Base-by-base conservation (phyloP, 2,888 invertebrate species). In the Acronicta psi region DNA sequence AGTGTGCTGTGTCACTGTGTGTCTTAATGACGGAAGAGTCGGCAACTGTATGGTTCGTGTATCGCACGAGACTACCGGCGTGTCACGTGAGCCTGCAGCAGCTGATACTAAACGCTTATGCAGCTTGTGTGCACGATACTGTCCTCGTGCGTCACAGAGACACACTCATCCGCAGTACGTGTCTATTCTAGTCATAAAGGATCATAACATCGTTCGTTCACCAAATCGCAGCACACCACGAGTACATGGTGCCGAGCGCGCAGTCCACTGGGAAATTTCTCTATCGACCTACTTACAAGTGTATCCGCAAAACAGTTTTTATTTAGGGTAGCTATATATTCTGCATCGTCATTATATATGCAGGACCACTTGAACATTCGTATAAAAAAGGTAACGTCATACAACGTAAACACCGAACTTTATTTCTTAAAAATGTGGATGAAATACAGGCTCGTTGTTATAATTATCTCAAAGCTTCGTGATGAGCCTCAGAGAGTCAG, bases 231-330 rank as follows among this genome's bases (percentile, higher is more conserved):
- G 20, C 36, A 45, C n/a, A 4, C 40, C 11, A 14, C 20, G 5
- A 20, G 34, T 23, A 16, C 14, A 25, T 23, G 36, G 7, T 5
- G 46, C 36, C 16, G 45, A n/a, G 45, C 57, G 42, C 36, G 20
- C 44, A 52, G 49, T 20, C 44, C 44, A 34, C 74, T 9, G 75
- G 77, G 72, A 74, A 69, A 69, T 77, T 65, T 53, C 62, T 62
- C 71, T 66, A 65, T 54, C 54, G 29, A 51, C 44, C 56, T 40
- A 51, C 44, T 54, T 40, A 51, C 67, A 44, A 71, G 55, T 58
- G 42, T 44, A 57, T 58, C 38, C 17, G 40, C 38, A 63, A 53
- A 50, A 36, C 41, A 43, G 59, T 70, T 53, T 59, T 74, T 46
- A 55, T 61, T 54, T 34, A 54, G 54, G 17, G 34, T 45, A 16